Percentiles rank a stretch among this genome's conserved stretches.
phyloP scores from a whole-genome alignment of 1,140 invertebrate species.

The Coboldia fuscipes region DNA sequence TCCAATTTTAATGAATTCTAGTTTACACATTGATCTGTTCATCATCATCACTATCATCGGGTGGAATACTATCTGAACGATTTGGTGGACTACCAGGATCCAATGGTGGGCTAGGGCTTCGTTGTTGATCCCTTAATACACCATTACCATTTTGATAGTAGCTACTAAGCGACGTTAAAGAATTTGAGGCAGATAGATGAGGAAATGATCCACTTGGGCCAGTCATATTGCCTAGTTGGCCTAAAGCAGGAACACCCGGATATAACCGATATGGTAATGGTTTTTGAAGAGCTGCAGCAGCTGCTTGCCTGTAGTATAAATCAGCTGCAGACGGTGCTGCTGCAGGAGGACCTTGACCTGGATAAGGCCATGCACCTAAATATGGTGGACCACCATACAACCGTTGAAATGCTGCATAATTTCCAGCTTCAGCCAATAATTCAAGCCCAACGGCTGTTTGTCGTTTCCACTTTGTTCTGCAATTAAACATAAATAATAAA shows the following conservation, averaged over 20 bases:
- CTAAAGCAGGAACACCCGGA: slow-evolving; percentile 15
- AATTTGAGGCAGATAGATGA: slow-evolving; percentile 20
- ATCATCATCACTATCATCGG: slow-evolving; percentile 19
- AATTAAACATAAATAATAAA: too few relatives aligned
- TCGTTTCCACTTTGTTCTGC: slow-evolving; percentile 98
- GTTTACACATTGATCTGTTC: slow-evolving; percentile 2
- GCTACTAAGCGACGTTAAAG: slow-evolving; percentile 19
- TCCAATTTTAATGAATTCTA: too few relatives aligned
- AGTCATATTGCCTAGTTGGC: slow-evolving; percentile 9
- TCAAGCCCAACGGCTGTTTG: slow-evolving; percentile 95
- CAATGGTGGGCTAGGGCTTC: slow-evolving; percentile 17
- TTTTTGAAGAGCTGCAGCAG: slow-evolving; percentile 53
- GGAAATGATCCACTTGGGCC: slow-evolving; percentile 14
- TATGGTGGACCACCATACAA: slow-evolving; percentile 58
- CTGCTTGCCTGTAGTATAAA: slow-evolving; percentile 58
- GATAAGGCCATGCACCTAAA: slow-evolving; percentile 36
- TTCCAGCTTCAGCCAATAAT: slow-evolving; percentile 86
- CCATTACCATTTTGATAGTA: slow-evolving; percentile 13
- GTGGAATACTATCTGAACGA: slow-evolving; percentile 16
- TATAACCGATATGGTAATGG: slow-evolving; percentile 55
- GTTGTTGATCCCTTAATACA: slow-evolving; percentile 2
- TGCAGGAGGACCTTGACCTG: slow-evolving; percentile 24
- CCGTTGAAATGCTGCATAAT: slow-evolving; percentile 89
- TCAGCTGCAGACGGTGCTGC: slow-evolving; percentile 40
- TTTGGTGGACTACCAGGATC: slow-evolving; percentile 21